Evolutionary conservation across 2,113 vertebrate genomes (phyloP).

Genomic region (Tapirus terrestris): DNA sequence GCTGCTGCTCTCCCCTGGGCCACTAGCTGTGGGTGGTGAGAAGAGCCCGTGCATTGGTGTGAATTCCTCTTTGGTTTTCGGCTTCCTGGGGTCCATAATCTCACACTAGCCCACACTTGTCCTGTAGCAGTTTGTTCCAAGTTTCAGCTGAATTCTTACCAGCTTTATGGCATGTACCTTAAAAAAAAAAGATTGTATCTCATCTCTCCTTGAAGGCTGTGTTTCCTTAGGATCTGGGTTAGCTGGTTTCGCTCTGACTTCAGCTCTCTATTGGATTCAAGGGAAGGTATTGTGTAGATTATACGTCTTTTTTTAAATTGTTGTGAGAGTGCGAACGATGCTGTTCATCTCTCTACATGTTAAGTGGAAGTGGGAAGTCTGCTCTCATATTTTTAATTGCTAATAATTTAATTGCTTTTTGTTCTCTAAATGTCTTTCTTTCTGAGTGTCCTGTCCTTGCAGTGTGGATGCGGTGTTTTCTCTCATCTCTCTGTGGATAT

Average conservation of each 20-base stretch:
- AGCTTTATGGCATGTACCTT: rapidly evolving
- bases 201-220: rapidly evolving
- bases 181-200: not conserved
- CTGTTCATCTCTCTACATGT: not conserved
- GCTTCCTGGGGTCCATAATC: rapidly evolving
- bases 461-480: rapidly evolving
- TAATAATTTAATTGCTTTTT: rapidly evolving
- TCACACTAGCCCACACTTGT: too few species aligned
- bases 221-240: not conserved
- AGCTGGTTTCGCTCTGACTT: not conserved
- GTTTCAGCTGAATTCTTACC: not conserved
- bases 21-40: rapidly evolving
- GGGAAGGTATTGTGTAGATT: not conserved
- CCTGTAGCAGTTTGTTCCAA: not conserved
- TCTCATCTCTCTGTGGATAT: not conserved
- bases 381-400: too few species aligned
- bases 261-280: too few species aligned
- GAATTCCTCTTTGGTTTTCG: too few species aligned
- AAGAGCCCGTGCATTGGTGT: rapidly evolving
- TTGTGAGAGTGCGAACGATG: rapidly evolving
- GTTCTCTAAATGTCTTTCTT: not conserved
- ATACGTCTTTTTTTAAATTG: rapidly evolving
- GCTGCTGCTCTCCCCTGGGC: not conserved
- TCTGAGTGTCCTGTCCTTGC: not conserved
- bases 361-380: not conserved